phyloP scores from a whole-genome alignment of 2,113 vertebrate genomes.

The Bubo scandiacus region DNA sequence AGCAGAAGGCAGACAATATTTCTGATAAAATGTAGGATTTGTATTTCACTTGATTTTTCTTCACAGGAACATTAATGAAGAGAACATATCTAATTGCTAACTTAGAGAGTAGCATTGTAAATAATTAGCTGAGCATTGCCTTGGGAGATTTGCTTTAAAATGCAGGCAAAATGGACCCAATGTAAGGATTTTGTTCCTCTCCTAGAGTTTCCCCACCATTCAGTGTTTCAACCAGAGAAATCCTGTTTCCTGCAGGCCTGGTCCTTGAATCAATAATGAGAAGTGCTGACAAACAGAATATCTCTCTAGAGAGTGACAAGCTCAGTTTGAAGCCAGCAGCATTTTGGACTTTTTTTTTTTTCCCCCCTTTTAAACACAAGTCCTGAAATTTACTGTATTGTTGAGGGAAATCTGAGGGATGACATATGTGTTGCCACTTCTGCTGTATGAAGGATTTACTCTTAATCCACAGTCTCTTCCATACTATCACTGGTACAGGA shows the following conservation, averaged over 20 bases:
- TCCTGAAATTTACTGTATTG: neutral
- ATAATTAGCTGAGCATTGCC: neutral
- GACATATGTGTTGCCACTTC: fast-evolving
- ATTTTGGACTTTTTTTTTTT: neutral
- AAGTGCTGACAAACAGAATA: neutral
- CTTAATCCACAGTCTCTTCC: neutral
- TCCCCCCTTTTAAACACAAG: neutral
- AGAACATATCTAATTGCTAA: neutral
- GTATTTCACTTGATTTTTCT: neutral
- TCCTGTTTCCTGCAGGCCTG: neutral
- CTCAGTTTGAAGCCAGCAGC: neutral
- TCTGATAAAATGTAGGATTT: neutral
- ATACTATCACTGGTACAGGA: neutral
- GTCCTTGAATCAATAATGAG: neutral
- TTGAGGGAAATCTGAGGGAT: neutral
- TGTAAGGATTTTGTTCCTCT: neutral
- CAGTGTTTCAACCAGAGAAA: neutral
- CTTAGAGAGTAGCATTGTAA: neutral
- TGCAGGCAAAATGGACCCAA: fast-evolving
- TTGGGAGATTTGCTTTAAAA: neutral
- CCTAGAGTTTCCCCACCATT: neutral
- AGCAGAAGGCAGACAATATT: neutral
- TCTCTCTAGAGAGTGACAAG: neutral
- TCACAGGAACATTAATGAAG: neutral
- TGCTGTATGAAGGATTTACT: neutral